These are phyloP conservation scores for Monopis laevigella DNA, from an alignment of 2,888 invertebrate genomes.

Conservation along the genomic window DNA sequence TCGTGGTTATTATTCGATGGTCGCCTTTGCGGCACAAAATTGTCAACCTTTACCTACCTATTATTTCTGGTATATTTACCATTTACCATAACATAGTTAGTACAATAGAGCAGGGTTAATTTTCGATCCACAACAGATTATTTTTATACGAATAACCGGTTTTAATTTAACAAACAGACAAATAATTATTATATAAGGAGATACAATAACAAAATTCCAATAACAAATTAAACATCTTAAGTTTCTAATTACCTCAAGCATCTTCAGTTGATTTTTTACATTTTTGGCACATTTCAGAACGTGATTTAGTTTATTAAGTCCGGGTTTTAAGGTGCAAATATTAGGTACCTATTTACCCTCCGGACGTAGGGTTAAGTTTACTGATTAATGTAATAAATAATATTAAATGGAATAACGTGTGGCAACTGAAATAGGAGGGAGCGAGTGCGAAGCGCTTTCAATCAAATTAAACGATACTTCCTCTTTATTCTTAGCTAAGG, in stretches of 20 bases:
- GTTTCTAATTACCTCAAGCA: constrained; percentile 47
- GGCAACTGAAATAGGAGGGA: constrained; percentile 25
- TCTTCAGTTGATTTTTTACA: constrained; percentile 46
- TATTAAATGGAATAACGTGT: constrained; percentile 47
- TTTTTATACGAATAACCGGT: constrained; percentile 66
- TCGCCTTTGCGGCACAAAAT: constrained; percentile 41
- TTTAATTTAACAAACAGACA: constrained; percentile 56
- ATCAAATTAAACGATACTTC: background rate
- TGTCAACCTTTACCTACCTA: constrained; percentile 53
- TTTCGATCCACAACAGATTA: constrained; percentile 67
- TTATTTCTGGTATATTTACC: constrained; percentile 64
- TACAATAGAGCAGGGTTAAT: constrained; percentile 68
- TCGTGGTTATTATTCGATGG: constrained; percentile 23
- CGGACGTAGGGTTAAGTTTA: constrained; percentile 61
- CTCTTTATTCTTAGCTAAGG: too few species aligned
- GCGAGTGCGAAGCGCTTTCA: constrained; percentile 36
- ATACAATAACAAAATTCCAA: constrained; percentile 43
- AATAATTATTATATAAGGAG: constrained; percentile 28
- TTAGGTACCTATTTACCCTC: constrained; percentile 7
- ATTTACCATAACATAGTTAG: constrained; percentile 62
- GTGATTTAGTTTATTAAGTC: constrained; percentile 41
- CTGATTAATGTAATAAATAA: constrained; percentile 58
- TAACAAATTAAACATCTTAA: constrained; percentile 46
- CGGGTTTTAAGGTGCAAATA: constrained; percentile 23
- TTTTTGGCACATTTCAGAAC: constrained; percentile 54